Base-by-base conservation (phyloP, 2,888 invertebrate genomes). In the Cryptosula pallasiana region DNA sequence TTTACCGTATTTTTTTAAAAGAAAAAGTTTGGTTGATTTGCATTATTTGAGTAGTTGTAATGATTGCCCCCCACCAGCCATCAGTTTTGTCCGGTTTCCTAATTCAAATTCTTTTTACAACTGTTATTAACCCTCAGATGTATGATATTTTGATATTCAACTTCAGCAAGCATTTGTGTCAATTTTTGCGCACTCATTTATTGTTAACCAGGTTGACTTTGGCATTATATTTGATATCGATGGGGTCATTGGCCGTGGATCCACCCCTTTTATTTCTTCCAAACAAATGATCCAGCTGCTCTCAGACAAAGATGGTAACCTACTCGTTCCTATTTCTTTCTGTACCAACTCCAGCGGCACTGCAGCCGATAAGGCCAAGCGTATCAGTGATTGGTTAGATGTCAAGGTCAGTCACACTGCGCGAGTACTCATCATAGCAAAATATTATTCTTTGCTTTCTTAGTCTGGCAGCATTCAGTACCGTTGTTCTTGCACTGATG, bases 191-290 rank as follows among this genome's bases (percentile, higher is more conserved):
- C 45, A 13, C 20, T 45, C 45, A 45, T 45, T 45, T 13, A 45
- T 45, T 45, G 45, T 45, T 45, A 45, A 75, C 1, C 78, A 84
- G 83, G 80, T 81, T 1, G 78, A 79, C 69, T 84, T 84, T 73
- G 84, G 84, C n/a, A 80, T 84, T 35, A 75, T 83, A 71, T 84
- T 84, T 77, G 84, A 84, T 73, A 82, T 84, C 20, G 84, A 84
- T 72, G 84, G 84, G 0, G 84, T 84, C 1, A 73, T 84, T 36
- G 83, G 82, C 0, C 73, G 82, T 35, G 84, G 84, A 20, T 79
- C 79, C 36, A 79, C 78, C n/a, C 79, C 82, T 3, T 75, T 84
- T 5, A 78, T 78, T 5, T 78, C 78, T 0, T 82, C 83, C 20
- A 74, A 78, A 63, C 75, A 79, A 71, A 81, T 80, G 27, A 74